Evolutionary conservation across 2,888 invertebrate genomes (phyloP), one percentile per base, ranked within the genome.

Genomic region (Synanthedon formicaeformis): DNA sequence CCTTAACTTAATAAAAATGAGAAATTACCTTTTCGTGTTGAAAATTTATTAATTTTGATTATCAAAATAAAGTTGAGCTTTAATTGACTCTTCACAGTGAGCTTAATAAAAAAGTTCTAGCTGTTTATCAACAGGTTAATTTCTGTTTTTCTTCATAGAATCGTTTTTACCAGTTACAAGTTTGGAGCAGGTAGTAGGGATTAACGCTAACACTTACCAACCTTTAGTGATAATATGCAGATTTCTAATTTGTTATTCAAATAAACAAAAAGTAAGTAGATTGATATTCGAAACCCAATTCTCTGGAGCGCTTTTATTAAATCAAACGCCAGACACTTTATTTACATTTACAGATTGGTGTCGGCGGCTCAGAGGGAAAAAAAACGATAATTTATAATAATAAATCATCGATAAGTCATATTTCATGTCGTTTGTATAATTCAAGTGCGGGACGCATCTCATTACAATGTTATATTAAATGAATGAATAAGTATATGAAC

Each of bases 331-430:
- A 67, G 71, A 67, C 73, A 69, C 72, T 76, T 70, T 82, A 82
- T 83, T 84, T 83, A 83, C 81, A 81, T 81, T 77, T 71, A 77
- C 65, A 72, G 69, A 73, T 70, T 66, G 62, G 65, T 68, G 67
- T 70, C 70, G 74, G 72, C 70, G 64, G 58, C 57, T 57, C 60
- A 61, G 60, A 50, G 41, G 51, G 64, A 66, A 66, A 73, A 73
- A 73, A 74, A 73, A 78, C 23, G 70, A 75, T 78, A 78, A 82
- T 81, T 80, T 75, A 77, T 79, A 72, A 67, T 65, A 67, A 84
- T 83, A 79, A 78, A 82, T 83, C 84, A 82, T 71, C 60, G 65
- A 62, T 52, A 57, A 62, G 64, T 67, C 66, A 82, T 82, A 78
- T 74, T 72, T 82, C 80, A 79, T 67, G 65, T 64, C 63, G 57